Base-by-base conservation (phyloP, 2,888 invertebrate genomes). In the Troides helena region DNA sequence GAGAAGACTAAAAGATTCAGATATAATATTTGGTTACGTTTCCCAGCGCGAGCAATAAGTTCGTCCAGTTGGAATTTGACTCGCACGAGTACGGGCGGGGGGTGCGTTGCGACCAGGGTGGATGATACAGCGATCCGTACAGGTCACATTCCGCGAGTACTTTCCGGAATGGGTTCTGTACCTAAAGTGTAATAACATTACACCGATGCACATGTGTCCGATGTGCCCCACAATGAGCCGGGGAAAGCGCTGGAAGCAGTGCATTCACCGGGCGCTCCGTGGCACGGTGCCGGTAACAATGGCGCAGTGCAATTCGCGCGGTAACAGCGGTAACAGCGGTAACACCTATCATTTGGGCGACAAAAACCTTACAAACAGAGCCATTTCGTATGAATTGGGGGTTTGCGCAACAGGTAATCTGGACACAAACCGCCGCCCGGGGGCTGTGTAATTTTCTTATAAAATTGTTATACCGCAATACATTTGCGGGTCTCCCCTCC, bases 381-480 rank as follows among this genome's bases (percentile, higher is more conserved):
- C 87, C 84, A 89, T 91, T 92, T 87, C 81, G 81, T 84, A 83
- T 81, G 88, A 88, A 88, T 89, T 85, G 85, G 82, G 57, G 78
- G 78, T 80, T 81, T 82, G 82, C 86, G 83, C 84, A 88, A 88
- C 89, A 79, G 86, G 89, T 88, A 91, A 92, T 91, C 90, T 88
- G 87, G 81, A 85, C 79, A 84, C 85, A 87, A 85, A 87, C 89
- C 86, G 77, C 84, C 90, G 89, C 89, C 3, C 89, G 88, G 83
- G 82, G 79, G 79, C 81, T 83, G 76, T 87, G 85, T 91, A 89
- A 89, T 91, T 90, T 89, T 84, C 85, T 86, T 83, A 86, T 85
- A 87, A 89, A 89, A 87, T 88, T 88, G 88, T 90, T 81, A 84
- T 84, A 89, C 90, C 87, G 81, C 87, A 86, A 84, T 84, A 83